These are phyloP conservation scores for Litoditis marina DNA, from an alignment of 2,888 invertebrate genomes.

Conservation along the genomic window DNA sequence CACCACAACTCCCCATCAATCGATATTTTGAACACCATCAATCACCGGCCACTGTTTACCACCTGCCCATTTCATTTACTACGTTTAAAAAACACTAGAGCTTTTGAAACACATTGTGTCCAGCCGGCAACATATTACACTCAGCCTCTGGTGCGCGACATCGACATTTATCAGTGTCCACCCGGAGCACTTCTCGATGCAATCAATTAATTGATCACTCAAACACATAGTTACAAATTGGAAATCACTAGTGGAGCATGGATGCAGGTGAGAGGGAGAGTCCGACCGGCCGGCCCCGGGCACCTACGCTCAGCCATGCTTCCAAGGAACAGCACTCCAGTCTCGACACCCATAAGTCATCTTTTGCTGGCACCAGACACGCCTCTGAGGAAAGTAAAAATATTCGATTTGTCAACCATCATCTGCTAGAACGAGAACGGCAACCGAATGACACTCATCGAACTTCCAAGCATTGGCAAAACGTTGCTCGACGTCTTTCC, in stretches of 20 bases:
- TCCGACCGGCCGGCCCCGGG: too few species aligned
- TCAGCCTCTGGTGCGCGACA: background rate
- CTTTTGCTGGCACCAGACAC: slow-evolving; percentile 33
- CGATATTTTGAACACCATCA: slow-evolving; percentile 7
- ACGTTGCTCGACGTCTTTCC: slow-evolving; percentile 28
- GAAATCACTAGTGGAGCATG: too few species aligned
- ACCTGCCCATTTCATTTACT: too few species aligned
- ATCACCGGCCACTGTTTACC: too few species aligned
- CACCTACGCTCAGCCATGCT: too few species aligned
- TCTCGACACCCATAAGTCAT: slow-evolving; percentile 15
- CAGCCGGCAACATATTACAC: too few species aligned
- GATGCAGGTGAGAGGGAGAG: background rate
- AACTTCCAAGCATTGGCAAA: slow-evolving; percentile 19
- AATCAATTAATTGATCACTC: slow-evolving; percentile 1
- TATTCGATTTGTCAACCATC: slow-evolving; percentile 32
- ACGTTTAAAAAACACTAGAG: too few species aligned
- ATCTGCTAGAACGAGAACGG: slow-evolving; percentile 3
- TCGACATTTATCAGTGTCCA: background rate
- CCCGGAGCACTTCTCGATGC: background rate
- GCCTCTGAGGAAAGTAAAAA: slow-evolving; percentile 44
- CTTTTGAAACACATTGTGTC: too few species aligned
- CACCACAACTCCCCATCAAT: slow-evolving; percentile 11
- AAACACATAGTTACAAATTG: background rate
- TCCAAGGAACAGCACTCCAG: slow-evolving; percentile 22
- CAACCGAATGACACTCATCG: background rate